These are phyloP conservation scores for Hemicentrotus pulcherrimus DNA, from an alignment of 35 echinoderm and acorn worm species.

Conservation along the genomic window DNA sequence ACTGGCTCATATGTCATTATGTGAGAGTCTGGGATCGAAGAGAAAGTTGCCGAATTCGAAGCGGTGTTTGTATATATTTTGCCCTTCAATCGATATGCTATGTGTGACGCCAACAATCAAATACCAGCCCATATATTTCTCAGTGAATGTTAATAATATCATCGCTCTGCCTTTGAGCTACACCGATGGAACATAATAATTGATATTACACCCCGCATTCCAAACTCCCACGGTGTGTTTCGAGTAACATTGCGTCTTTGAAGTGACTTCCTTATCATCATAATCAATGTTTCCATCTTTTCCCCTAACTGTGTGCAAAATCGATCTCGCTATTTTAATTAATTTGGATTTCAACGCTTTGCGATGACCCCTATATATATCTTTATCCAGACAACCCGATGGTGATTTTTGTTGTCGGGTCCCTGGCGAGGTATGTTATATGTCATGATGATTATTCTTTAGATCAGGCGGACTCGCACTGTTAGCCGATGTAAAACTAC, in stretches of 20 bases:
- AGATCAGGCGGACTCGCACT: not conserved
- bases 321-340: not conserved
- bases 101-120: not conserved
- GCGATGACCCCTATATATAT: not conserved
- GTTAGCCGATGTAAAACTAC: slow-evolving; percentile 1
- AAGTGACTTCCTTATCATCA: not conserved
- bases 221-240: not conserved
- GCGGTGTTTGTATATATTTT: not conserved
- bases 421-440: not conserved
- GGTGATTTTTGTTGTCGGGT: not conserved
- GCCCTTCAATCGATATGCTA: not conserved
- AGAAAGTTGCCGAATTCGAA: not conserved
- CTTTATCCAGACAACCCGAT: not conserved
- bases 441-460: not conserved
- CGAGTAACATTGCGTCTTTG: not conserved
- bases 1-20: too few species aligned
- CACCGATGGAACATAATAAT: not conserved
- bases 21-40: too few species aligned
- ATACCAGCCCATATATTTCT: not conserved
- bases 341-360: not conserved
- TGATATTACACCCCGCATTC: not conserved
- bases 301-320: not conserved
- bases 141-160: not conserved
- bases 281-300: not conserved
- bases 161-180: not conserved